Conservation (phyloP, 1,140 invertebrate species). For the Macrocentrus cingulum region DNA sequence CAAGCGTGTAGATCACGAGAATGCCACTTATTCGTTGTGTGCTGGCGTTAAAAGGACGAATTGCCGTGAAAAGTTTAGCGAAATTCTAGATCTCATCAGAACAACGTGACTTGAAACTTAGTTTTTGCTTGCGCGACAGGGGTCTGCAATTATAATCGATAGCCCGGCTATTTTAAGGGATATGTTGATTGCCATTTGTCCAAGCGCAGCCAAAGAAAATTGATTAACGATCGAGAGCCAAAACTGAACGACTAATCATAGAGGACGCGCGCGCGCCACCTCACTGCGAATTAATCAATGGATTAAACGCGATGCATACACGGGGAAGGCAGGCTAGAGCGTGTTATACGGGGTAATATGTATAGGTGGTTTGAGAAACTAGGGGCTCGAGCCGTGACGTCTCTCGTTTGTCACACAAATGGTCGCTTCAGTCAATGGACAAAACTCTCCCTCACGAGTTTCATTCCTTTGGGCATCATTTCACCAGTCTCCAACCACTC, state of each 20-base stretch:
- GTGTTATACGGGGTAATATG: background rate
- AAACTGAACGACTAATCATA: constrained; percentile 48
- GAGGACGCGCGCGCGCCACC: constrained; percentile 50
- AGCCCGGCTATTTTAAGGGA: too few relatives aligned
- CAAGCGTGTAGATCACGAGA: background rate
- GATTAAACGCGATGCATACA: constrained; percentile 48
- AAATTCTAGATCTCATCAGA: constrained; percentile 19
- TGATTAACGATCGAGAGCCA: constrained; percentile 33
- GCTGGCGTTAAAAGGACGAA: constrained; percentile 17
- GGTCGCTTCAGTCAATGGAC: constrained; percentile 41
- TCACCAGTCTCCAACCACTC: background rate
- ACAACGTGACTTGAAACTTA: constrained; percentile 13
- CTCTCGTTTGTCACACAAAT: constrained; percentile 59
- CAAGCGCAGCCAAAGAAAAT: too few relatives aligned
- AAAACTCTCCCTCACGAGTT: constrained; percentile 40
- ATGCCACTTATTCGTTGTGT: background rate
- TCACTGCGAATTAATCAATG: constrained; percentile 61
- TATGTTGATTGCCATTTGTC: too few relatives aligned
- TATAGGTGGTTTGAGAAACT: constrained; percentile 23
- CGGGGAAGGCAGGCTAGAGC: constrained; percentile 3
- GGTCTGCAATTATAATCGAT: too few relatives aligned
- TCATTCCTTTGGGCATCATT: constrained; percentile 37
- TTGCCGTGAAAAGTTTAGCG: constrained; percentile 12
- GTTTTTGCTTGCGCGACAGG: constrained; percentile 2
- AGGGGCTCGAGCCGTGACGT: constrained; percentile 43